These are phyloP conservation scores for Sinocyclocheilus maitianheensis DNA, from an alignment of 2,113 vertebrate species.

Conservation along the genomic window DNA sequence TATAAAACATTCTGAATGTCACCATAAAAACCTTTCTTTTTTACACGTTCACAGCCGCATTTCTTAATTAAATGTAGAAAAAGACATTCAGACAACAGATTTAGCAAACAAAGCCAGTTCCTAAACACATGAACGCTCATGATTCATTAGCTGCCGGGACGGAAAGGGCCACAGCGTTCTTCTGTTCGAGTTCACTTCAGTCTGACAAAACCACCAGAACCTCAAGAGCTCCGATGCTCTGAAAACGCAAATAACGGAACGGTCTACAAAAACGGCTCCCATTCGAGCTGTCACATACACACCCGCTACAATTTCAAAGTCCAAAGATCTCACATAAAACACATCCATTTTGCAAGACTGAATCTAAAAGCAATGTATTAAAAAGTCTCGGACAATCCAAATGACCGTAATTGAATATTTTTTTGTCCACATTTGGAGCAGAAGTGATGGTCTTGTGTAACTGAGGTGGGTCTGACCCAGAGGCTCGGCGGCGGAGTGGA, in stretches of 20 bases:
- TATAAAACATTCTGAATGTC: not conserved
- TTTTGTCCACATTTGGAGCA: not conserved
- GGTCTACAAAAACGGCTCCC: constrained; percentile 20
- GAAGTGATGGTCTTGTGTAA: not conserved
- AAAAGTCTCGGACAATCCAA: not conserved
- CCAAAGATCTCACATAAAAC: not conserved
- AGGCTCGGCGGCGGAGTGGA: constrained; percentile 36
- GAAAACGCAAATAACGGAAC: not conserved
- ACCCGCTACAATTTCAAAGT: not conserved
- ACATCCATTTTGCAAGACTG: not conserved
- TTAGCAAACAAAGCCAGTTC: not conserved
- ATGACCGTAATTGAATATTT: not conserved
- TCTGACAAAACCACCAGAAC: constrained; percentile 6
- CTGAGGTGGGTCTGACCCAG: constrained; percentile 35
- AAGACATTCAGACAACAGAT: not conserved
- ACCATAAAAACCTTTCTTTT: not conserved
- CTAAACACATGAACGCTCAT: not conserved
- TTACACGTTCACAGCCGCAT: not conserved
- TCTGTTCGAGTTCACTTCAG: not conserved
- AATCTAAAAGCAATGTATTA: not conserved
- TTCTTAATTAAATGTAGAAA: not conserved
- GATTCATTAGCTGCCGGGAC: not conserved
- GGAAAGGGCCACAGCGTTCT: not conserved
- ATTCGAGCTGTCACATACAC: not conserved
- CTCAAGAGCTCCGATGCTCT: not conserved